Evolutionary conservation across 1,140 invertebrate genomes (phyloP), one percentile per base, ranked within the genome.

Genomic region (Camponotus pennsylvanicus): DNA sequence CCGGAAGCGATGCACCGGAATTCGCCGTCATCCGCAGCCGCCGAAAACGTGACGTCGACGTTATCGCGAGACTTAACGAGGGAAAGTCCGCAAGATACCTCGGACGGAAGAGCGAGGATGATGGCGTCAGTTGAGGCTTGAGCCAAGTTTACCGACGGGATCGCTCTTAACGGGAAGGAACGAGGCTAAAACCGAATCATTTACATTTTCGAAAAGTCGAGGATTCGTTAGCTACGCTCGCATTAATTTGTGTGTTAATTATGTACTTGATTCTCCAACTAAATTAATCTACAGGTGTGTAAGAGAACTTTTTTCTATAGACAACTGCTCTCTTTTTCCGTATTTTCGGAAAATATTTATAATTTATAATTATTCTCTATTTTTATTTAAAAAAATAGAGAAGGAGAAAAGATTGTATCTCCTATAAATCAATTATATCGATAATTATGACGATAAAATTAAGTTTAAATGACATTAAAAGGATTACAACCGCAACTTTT

Each of bases 1-100:
- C 27, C 27, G 27, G 52, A 66, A 42, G 45, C 45, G 27, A 52
- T 70, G 63, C 83, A 66, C 32, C 73, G 76, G 42, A 79, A 80
- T 18, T 45, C 57, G 85, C n/a, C n/a, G 32, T 27, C 45, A 21
- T 57, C 45, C 27, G 52, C 88, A 84, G 88, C 85, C 85, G 84
- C 64, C 75, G 76, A 40, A 66, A 76, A 83, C 87, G 87, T 88
- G 84, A 88, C 71, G 57, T 66, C 63, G 75, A 57, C 77, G 67
- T 79, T 63, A 71, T 75, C 80, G 69, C 21, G 40, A 86, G 63
- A 63, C 67, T 88, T 78, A 86, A 79, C 37, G 37, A 37, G 40
- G 57, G 42, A 66, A 85, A 66, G 79, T 83, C 69, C 69, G 40
- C 55, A 61, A 69, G 45, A 61, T 37, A 32, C 40, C 70, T 78